A percentile compares a stretch with the other conserved stretches of the same genome.
These are phyloP conservation scores for Tetragonula clypearis DNA, from an alignment of 1,140 invertebrate genomes.

Conservation along the genomic window DNA sequence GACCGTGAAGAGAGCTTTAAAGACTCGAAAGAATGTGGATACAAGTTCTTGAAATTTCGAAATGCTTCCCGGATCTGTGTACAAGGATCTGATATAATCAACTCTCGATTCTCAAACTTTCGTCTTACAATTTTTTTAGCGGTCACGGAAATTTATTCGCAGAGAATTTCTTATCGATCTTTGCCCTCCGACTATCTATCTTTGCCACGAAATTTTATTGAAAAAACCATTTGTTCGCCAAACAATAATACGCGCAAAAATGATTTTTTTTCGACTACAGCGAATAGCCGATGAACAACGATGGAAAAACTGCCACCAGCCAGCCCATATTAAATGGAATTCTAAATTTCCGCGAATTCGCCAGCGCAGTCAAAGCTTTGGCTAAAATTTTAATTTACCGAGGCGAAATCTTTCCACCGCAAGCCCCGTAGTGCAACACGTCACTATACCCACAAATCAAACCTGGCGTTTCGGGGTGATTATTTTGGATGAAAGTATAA, in stretches of 20 bases:
- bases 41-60: too few relatives aligned
- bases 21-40: too few relatives aligned
- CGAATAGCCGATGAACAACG: neutral
- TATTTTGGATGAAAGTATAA: slow-evolving; percentile 2
- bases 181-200: neutral
- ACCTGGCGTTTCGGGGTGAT: neutral
- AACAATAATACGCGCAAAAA: neutral
- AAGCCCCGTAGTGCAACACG: neutral
- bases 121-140: neutral
- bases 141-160: neutral
- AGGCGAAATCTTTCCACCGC: neutral
- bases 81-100: neutral
- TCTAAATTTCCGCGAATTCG: neutral
- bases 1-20: too few relatives aligned
- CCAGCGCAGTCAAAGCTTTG: too few relatives aligned
- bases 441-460: neutral
- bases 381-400: too few relatives aligned
- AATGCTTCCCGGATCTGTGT: too few relatives aligned
- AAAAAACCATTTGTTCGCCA: neutral
- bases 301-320: neutral
- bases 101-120: neutral
- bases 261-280: neutral
- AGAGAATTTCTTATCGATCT: neutral
- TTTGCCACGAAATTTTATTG: neutral
- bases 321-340: neutral